phyloP scores from a whole-genome alignment of 1,140 invertebrate genomes.

The Copidosoma floridanum region DNA sequence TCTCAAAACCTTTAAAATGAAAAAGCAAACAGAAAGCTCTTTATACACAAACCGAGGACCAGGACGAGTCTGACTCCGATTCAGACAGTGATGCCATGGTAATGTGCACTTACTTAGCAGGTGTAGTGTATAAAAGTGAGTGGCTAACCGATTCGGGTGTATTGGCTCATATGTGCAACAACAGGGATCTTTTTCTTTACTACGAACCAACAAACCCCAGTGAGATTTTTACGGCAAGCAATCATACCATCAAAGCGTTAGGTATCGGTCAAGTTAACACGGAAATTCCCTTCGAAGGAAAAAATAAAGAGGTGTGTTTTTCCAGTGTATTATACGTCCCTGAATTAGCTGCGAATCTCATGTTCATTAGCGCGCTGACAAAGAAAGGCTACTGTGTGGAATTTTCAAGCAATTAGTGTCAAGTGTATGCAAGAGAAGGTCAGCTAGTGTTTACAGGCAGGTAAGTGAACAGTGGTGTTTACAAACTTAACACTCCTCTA shows the following conservation, averaged over 20 bases:
- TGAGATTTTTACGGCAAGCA: not conserved
- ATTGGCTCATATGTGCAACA: not conserved
- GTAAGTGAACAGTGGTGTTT: not conserved
- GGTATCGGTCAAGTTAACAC: not conserved
- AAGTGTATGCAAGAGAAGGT: not conserved
- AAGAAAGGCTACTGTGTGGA: not conserved
- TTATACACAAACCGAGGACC: not conserved
- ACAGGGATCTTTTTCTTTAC: not conserved
- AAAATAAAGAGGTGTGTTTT: not conserved
- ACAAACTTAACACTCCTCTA: not conserved
- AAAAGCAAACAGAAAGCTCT: not conserved
- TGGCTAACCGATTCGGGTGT: not conserved
- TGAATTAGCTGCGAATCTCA: not conserved
- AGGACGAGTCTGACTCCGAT: too few species aligned
- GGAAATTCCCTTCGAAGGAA: not conserved
- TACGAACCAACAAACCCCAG: not conserved
- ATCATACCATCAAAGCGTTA: not conserved
- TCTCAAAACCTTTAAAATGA: not conserved
- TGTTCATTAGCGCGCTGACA: not conserved
- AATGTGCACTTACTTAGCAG: not conserved
- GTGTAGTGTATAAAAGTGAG: not conserved
- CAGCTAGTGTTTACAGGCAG: not conserved
- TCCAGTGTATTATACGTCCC: not conserved
- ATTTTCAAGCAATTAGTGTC: not conserved
- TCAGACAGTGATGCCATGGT: not conserved